Conservation (phyloP, 2,888 invertebrate genomes). For the Drosophila kanekoi region DNA sequence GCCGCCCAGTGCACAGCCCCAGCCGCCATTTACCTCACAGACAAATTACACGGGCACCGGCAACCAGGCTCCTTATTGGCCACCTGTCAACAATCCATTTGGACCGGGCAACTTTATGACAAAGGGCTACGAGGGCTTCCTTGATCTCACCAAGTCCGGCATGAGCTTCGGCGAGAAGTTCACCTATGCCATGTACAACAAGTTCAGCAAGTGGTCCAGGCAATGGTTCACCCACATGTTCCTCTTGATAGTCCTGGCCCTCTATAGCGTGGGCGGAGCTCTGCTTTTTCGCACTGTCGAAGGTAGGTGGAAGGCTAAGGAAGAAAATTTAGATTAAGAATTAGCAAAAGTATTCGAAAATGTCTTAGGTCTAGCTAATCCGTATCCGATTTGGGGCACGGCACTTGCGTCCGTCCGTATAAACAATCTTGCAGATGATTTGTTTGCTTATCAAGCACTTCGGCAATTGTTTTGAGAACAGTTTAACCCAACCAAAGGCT, state of each 20-base stretch:
- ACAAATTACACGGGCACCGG: constrained; percentile 65
- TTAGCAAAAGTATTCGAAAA: no score
- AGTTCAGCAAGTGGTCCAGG: constrained; percentile 91
- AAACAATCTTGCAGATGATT: constrained; percentile 43
- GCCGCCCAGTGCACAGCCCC: constrained; percentile 77
- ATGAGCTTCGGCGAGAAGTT: constrained; percentile 93
- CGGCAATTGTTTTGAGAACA: constrained; percentile 54
- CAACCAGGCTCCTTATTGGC: constrained; percentile 82
- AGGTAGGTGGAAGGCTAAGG: constrained; percentile 86
- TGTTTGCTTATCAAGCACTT: constrained; percentile 69
- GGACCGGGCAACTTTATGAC: constrained; percentile 92
- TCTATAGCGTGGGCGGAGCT: constrained; percentile 94
- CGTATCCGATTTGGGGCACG: constrained; percentile 19
- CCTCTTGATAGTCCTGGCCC: constrained; percentile 90
- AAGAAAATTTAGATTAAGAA: no score
- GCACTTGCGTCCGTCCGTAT: constrained; percentile 5
- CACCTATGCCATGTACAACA: constrained; percentile 92
- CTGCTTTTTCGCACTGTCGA: constrained; percentile 92
- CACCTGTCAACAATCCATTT: constrained; percentile 83
- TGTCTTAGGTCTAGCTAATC: no score
- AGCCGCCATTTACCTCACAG: constrained; percentile 74
- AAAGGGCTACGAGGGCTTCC: constrained; percentile 91
- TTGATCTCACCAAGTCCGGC: constrained; percentile 92
- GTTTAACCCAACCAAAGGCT: constrained; percentile 32
- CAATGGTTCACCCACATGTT: constrained; percentile 96